Evolutionary conservation across 2,113 vertebrate species (phyloP).

Genomic region (Perccottus glenii): DNA sequence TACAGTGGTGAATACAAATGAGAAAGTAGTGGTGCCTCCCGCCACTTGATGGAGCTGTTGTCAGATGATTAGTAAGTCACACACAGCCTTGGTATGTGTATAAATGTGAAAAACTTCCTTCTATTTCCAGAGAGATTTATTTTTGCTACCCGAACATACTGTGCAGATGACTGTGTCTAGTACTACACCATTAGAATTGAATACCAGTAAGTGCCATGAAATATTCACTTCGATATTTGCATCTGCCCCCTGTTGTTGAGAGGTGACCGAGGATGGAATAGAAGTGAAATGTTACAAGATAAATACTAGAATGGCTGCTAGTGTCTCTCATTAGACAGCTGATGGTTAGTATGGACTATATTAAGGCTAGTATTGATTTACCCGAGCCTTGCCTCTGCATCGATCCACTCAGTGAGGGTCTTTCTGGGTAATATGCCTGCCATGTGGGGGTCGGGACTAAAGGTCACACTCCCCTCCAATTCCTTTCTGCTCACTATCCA

Average conservation of each 20-base stretch:
- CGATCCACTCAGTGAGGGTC: constrained; percentile 31
- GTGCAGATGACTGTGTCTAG: too few relatives aligned
- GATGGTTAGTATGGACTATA: constrained; percentile 54
- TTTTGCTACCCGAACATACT: too few relatives aligned
- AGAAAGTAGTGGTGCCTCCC: not conserved
- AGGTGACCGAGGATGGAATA: constrained; percentile 1
- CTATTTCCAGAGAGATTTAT: not conserved
- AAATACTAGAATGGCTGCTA: constrained; percentile 21
- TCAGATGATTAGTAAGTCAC: constrained; percentile 9
- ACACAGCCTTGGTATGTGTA: not conserved
- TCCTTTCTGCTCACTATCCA: constrained; percentile 12
- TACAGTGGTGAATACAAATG: constrained; percentile 4
- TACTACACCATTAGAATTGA: too few relatives aligned
- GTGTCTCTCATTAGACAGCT: constrained; percentile 50
- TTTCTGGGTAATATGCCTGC: constrained; percentile 53
- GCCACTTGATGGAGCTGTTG: constrained; percentile 63
- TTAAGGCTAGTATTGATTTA: constrained; percentile 52
- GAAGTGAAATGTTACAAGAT: constrained; percentile 33
- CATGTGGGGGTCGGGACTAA: constrained; percentile 44
- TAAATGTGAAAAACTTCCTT: not conserved
- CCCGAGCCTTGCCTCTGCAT: constrained; percentile 42
- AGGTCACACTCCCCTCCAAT: constrained; percentile 49
- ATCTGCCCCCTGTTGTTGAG: not conserved
- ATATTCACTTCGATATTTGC: not conserved
- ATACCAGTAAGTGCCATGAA: too few relatives aligned